Evolutionary conservation across 2,113 vertebrate genomes (phyloP).

Genomic region (Lophius piscatorius): DNA sequence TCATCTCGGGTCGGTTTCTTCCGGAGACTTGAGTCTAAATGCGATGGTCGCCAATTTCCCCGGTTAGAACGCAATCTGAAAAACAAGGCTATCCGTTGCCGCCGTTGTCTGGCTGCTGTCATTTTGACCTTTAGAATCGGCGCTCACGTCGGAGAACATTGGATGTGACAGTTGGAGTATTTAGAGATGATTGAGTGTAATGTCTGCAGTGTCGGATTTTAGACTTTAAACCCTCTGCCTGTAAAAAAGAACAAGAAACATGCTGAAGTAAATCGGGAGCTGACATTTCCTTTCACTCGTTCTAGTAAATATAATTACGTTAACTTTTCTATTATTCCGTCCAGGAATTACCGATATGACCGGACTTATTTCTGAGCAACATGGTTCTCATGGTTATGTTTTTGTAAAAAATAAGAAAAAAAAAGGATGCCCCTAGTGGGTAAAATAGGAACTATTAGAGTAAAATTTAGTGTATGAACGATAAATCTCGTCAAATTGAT

Average conservation of each 20-base stretch:
- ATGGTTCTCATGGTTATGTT: no score
- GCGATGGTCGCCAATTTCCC: conserved; percentile 59
- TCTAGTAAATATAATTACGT: not conserved
- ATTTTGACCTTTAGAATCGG: conserved; percentile 58
- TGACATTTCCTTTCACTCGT: conserved; percentile 19
- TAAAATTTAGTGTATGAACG: no score
- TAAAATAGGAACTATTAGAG: no score
- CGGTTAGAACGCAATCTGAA: conserved; percentile 37
- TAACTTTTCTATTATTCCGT: no score
- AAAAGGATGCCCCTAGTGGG: no score
- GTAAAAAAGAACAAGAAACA: conserved; percentile 11
- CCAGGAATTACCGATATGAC: no score
- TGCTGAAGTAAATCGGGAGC: conserved; percentile 1
- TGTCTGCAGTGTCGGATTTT: conserved; percentile 5
- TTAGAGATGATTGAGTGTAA: conserved; percentile 33
- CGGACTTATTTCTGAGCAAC: no score
- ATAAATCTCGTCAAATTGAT: no score
- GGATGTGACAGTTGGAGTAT: conserved; percentile 33
- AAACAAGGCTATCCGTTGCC: conserved; percentile 42
- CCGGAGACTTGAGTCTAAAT: no score
- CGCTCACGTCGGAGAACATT: conserved; percentile 18
- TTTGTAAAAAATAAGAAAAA: no score
- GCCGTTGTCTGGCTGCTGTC: conserved; percentile 36
- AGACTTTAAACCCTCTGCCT: conserved; percentile 3
- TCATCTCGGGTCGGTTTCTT: no score